phyloP scores from a whole-genome alignment of 1,140 invertebrate species.

The Drosophila orosa region DNA sequence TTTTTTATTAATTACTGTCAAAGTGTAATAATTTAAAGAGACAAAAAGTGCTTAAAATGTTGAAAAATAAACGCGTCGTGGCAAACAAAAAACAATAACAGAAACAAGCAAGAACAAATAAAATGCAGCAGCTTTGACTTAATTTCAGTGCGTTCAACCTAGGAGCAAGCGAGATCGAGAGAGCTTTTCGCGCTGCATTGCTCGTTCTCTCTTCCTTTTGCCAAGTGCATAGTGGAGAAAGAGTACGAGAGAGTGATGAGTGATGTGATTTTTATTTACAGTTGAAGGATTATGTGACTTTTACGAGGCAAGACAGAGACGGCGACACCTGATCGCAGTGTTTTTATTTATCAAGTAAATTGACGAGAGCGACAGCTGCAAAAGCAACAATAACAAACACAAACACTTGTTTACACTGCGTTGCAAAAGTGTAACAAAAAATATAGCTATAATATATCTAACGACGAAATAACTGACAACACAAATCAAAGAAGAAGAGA shows the following conservation, averaged over 20 bases:
- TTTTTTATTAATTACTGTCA: slow-evolving; percentile 5
- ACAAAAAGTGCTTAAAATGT: slow-evolving; percentile 36
- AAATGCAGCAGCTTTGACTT: slow-evolving; percentile 82
- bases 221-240: slow-evolving; percentile 20
- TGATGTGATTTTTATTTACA: slow-evolving; percentile 66
- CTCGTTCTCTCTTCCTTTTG: slow-evolving; percentile 12
- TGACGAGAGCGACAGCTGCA: slow-evolving; percentile 48
- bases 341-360: slow-evolving; percentile 24
- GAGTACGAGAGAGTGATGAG: slow-evolving; percentile 28
- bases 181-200: slow-evolving; percentile 24
- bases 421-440: slow-evolving; percentile 64
- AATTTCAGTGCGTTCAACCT: slow-evolving; percentile 84
- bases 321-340: slow-evolving; percentile 47
- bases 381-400: slow-evolving; percentile 21
- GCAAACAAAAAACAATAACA: slow-evolving; percentile 49
- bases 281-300: slow-evolving; percentile 80
- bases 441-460: slow-evolving; percentile 3
- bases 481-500: slow-evolving; percentile 6
- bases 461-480: slow-evolving; percentile 5
- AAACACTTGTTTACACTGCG: slow-evolving; percentile 53
- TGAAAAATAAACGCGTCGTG: slow-evolving; percentile 31
- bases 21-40: neutral
- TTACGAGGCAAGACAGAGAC: slow-evolving; percentile 49
- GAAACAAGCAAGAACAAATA: slow-evolving; percentile 25
- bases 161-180: slow-evolving; percentile 25